These are phyloP conservation scores for Petrosia ficiformis DNA, from an alignment of 37 sponge, comb jelly and placozoan species.

Conservation along the genomic window DNA sequence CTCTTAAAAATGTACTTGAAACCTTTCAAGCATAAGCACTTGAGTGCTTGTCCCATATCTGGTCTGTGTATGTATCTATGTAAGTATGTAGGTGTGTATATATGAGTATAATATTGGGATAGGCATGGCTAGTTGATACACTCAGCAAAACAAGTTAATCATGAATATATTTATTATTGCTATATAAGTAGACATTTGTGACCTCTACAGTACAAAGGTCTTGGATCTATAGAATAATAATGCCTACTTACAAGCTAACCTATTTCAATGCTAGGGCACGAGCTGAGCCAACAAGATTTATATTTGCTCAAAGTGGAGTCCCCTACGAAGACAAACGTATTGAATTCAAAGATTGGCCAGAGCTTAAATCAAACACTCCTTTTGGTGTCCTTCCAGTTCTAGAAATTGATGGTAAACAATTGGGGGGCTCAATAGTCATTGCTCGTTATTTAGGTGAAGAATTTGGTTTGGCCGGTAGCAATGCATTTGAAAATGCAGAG, in stretches of 20 bases:
- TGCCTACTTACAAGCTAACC: constrained; percentile 57
- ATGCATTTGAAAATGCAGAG: constrained; percentile 36
- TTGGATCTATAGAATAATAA: no score
- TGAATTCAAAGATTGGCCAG: constrained; percentile 26
- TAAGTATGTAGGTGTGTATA: no score
- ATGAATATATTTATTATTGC: no score
- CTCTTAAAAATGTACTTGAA: no score
- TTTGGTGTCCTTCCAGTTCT: constrained; percentile 52
- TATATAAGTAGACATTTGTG: no score
- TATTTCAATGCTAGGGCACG: constrained; percentile 35
- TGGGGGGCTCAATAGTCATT: constrained; percentile 43
- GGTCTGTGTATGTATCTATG: no score
- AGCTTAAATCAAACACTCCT: constrained; percentile 47
- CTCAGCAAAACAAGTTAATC: no score
- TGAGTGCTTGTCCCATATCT: no score
- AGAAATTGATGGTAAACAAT: constrained; percentile 62
- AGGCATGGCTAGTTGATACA: no score
- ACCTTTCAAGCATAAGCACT: no score
- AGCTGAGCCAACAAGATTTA: constrained; percentile 38
- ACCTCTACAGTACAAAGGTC: no score
- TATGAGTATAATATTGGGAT: no score
- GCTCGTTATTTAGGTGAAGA: constrained; percentile 56
- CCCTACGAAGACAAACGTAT: constrained; percentile 46
- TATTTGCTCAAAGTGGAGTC: constrained; percentile 52
- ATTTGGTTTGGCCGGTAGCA: constrained; percentile 42